phyloP scores from a whole-genome alignment of 2,113 vertebrate species.

The Synodontis membranacea region DNA sequence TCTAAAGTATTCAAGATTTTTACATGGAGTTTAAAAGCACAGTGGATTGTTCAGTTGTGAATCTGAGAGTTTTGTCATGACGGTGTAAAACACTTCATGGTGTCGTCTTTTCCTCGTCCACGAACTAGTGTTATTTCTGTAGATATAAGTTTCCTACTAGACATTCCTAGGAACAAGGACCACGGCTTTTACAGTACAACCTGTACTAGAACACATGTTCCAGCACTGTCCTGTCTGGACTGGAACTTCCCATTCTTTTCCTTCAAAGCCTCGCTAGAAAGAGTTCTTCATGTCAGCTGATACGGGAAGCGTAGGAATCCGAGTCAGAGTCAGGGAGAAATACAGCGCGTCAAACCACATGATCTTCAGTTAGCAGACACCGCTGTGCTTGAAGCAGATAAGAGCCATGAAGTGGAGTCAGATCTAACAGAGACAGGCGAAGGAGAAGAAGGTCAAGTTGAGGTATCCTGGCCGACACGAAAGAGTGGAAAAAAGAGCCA shows the following conservation, averaged over 20 bases:
- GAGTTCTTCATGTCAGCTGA: neutral
- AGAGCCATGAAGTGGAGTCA: neutral
- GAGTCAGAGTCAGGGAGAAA: neutral
- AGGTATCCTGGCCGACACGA: neutral
- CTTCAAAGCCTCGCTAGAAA: neutral
- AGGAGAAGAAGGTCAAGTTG: neutral
- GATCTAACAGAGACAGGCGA: neutral
- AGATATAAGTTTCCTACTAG: neutral
- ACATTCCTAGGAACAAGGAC: neutral
- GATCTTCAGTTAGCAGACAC: neutral
- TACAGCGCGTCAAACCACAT: neutral
- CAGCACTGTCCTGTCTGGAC: neutral
- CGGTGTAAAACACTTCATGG: too few species aligned
- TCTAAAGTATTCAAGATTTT: too few species aligned
- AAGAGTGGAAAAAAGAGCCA: slow-evolving; percentile 6
- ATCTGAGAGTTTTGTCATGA: too few species aligned
- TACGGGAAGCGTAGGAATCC: neutral
- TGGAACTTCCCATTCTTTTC: neutral
- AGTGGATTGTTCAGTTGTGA: too few species aligned
- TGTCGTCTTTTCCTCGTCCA: too few species aligned
- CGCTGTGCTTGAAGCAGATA: neutral
- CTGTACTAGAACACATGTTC: neutral
- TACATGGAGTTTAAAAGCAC: too few species aligned
- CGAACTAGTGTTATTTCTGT: neutral
- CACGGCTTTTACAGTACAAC: neutral